These are phyloP conservation scores for Ecliptopera silaceata DNA, from an alignment of 2,888 invertebrate species.

Conservation along the genomic window DNA sequence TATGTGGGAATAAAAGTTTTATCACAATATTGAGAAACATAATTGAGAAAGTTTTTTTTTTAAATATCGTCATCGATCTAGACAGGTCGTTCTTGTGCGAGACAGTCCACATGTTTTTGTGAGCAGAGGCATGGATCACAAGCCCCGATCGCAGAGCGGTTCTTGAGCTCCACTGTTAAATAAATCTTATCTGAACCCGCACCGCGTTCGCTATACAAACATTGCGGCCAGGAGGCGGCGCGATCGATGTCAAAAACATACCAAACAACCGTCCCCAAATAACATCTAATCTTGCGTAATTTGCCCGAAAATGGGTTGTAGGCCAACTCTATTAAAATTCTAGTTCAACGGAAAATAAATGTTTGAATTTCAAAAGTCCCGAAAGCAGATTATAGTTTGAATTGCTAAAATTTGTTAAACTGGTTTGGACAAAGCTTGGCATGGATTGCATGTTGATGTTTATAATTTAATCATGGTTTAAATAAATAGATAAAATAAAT, in stretches of 20 bases:
- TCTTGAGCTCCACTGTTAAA: conserved; percentile 60
- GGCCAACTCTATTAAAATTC: conserved; percentile 54
- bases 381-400: too few relatives aligned
- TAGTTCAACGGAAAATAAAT: conserved; percentile 32
- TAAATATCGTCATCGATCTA: conserved; percentile 1
- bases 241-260: conserved; percentile 63
- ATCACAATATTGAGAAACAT: neutral
- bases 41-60: conserved; percentile 1
- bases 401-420: too few relatives aligned
- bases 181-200: conserved; percentile 65
- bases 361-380: too few relatives aligned
- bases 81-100: neutral
- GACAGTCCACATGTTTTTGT: too few relatives aligned
- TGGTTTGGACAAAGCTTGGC: too few relatives aligned
- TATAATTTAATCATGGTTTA: too few relatives aligned
- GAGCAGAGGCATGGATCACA: conserved; percentile 50
- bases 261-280: conserved; percentile 51
- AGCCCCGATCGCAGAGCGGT: conserved; percentile 55
- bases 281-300: conserved; percentile 58
- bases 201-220: conserved; percentile 61
- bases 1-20: conserved; percentile 5
- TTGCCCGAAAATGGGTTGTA: conserved; percentile 51
- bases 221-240: conserved; percentile 56
- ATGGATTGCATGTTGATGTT: too few relatives aligned
- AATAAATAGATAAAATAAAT: too few relatives aligned